Evolutionary conservation across 2,797 vertebrate species (phyloP), one percentile per base, ranked within the genome.

Genomic region (Helarctos malayanus): DNA sequence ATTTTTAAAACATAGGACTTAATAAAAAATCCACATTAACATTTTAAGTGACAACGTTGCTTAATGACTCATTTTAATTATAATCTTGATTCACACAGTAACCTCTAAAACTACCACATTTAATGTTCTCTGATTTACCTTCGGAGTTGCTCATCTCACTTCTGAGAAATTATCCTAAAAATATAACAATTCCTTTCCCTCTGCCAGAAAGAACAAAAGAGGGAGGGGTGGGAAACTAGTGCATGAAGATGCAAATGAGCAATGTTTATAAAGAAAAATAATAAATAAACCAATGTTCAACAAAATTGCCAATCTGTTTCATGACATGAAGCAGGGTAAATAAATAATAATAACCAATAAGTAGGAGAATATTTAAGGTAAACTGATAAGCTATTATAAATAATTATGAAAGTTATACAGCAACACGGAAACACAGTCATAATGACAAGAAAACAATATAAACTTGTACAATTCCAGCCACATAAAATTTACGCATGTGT

Each of bases 1-100:
- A 61, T 61, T 95, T 95, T 96, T 73, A 82, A 97, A 98, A 91
- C 4, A 29, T 89, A 92, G 65, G 45, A 76, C 29, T 95, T 95
- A 94, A 89, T 95, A 63, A 95, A 95, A 97, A 59, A 59, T 86
- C 65, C 80, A 91, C 12, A 80, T 68, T 81, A 88, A 95, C 38
- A 95, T 91, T 96, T 92, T 95, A 92, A 93, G 49, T 41, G 87
- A 83, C 14, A 95, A 94, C 73, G 79, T 45, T 91, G 21, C 68
- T 68, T 86, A 96, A 82, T 73, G 57, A 95, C 21, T 95, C 52
- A 88, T 80, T 96, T 94, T 54, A 88, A n/a, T 49, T 92, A 13
- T 84, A 89, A 54, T 69, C 76, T 83, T 76, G 65, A 56, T 94
- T 95, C 73, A 91, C 52, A 78, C 47, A 52, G 27, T 16, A 83